Conservation (phyloP, 1,140 invertebrate genomes). For the Listronotus oregonensis region DNA sequence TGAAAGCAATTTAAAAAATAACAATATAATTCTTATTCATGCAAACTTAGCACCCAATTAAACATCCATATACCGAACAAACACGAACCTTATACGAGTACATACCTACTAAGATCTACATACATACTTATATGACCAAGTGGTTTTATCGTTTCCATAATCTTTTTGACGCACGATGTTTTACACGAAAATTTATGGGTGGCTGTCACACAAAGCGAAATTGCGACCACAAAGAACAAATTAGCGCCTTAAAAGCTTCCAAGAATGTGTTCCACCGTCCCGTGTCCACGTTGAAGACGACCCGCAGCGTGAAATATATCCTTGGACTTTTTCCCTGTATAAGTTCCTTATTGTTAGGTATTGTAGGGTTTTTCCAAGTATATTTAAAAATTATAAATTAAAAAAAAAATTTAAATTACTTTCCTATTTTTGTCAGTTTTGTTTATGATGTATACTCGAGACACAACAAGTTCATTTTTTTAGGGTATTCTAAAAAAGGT, state of each 20-base stretch:
- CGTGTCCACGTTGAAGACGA: slow-evolving; percentile 33
- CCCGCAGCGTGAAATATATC: slow-evolving; percentile 42
- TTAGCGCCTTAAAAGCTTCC: slow-evolving; percentile 41
- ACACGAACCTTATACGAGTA: too few relatives aligned
- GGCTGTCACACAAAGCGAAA: slow-evolving; percentile 31
- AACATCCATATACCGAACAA: too few relatives aligned
- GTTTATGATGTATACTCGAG: too few relatives aligned
- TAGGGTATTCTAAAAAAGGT: too few relatives aligned
- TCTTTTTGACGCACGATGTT: slow-evolving; percentile 24
- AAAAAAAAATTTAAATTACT: too few relatives aligned
- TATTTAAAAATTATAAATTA: too few relatives aligned
- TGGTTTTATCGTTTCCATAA: slow-evolving; percentile 31
- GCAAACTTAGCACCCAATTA: too few relatives aligned
- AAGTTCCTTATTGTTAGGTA: slow-evolving; percentile 23
- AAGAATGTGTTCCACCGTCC: slow-evolving; percentile 31
- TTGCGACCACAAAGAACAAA: slow-evolving; percentile 39
- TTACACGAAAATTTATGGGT: slow-evolving; percentile 22
- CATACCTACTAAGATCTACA: too few relatives aligned
- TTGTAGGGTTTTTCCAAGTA: slow-evolving; percentile 10
- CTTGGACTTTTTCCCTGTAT: slow-evolving; percentile 28
- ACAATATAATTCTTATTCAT: too few relatives aligned
- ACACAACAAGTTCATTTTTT: too few relatives aligned
- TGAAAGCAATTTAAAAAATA: too few relatives aligned
- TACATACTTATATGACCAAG: slow-evolving; percentile 18
- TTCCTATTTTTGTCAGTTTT: too few relatives aligned